Conservation (phyloP, 1,140 invertebrate species). For the Phymorhynchus buccinoides region DNA sequence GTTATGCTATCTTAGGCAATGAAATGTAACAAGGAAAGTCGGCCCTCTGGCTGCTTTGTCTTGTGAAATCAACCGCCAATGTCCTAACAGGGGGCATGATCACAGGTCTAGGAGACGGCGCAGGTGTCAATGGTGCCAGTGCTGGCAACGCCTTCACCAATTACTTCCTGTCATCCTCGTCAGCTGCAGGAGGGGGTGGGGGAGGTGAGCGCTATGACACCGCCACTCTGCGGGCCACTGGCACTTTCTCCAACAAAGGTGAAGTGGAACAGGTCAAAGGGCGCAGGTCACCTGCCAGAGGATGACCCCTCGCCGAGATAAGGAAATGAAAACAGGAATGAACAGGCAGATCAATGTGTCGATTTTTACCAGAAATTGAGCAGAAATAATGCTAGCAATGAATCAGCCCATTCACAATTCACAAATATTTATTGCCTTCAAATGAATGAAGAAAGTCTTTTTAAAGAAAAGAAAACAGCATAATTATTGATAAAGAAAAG, state of each 20-base stretch:
- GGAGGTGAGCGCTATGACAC: conserved; percentile 50
- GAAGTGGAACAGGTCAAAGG: conserved; percentile 31
- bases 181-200: conserved; percentile 37
- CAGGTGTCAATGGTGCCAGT: conserved; percentile 29
- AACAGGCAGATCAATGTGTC: not conserved
- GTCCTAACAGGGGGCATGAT: not conserved
- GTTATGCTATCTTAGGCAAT: no score
- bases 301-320: conserved; percentile 31
- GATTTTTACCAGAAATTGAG: no score
- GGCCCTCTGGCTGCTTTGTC: no score
- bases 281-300: conserved; percentile 37
- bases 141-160: conserved; percentile 30
- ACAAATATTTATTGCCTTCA: no score
- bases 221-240: conserved; percentile 58
- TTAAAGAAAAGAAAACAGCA: no score
- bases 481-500: no score
- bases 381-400: not conserved
- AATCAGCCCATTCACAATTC: not conserved
- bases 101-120: conserved; percentile 34
- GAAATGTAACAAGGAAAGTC: no score
- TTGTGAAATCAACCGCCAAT: no score
- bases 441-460: no score
- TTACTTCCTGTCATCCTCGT: conserved; percentile 34
- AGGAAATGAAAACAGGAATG: conserved; percentile 9
- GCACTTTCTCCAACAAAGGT: conserved; percentile 63